Conservation (phyloP, 2,113 vertebrate species). For the Scytalopus superciliaris region DNA sequence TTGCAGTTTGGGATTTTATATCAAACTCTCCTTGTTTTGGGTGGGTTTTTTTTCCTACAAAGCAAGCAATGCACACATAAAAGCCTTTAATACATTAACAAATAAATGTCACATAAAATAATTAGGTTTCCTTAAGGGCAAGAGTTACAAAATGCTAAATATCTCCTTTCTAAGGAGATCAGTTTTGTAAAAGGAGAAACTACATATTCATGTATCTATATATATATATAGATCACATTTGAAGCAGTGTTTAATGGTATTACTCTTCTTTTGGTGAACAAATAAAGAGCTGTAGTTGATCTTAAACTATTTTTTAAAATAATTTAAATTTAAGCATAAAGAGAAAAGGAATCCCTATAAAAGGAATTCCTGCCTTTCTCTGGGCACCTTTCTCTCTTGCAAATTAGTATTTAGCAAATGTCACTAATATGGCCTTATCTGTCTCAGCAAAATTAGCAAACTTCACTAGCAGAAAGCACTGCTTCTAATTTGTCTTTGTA, state of each 20-base stretch:
- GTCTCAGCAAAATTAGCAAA: conserved; percentile 4
- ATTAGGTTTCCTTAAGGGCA: background rate
- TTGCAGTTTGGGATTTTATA: background rate
- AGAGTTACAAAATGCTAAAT: background rate
- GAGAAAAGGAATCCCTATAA: background rate
- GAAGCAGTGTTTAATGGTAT: background rate
- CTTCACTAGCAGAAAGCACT: background rate
- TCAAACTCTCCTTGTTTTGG: background rate
- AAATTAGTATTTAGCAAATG: background rate
- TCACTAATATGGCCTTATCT: background rate
- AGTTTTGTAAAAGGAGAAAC: background rate
- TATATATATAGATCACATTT: background rate
- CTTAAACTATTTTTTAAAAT: background rate
- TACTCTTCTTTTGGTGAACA: background rate
- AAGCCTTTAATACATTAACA: background rate
- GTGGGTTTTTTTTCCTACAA: background rate
- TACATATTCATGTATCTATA: background rate
- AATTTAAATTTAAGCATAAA: background rate
- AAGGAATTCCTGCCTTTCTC: background rate
- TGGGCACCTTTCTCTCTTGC: background rate
- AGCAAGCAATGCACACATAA: background rate
- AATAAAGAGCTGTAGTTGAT: background rate
- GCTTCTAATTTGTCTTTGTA: conserved; percentile 3
- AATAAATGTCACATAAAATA: background rate
- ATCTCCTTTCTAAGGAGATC: background rate